A percentile compares a stretch with the other conserved stretches of the same genome.
Evolutionary conservation across 2,797 vertebrate genomes (phyloP).

Genomic region (Pagetopsis macropterus): DNA sequence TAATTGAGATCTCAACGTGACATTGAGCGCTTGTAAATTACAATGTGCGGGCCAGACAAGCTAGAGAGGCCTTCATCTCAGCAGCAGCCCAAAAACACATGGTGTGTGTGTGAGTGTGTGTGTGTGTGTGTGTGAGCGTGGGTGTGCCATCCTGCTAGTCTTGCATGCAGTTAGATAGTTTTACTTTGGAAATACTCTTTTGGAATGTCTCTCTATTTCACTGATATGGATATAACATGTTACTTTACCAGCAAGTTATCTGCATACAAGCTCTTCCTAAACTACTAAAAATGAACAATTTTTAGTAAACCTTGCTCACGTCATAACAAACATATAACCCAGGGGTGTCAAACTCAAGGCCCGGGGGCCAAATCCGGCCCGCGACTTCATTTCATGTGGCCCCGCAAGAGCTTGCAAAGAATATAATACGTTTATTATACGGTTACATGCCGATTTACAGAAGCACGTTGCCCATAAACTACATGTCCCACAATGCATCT

Average conservation of each 20-base stretch:
- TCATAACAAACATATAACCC: conserved; percentile 22
- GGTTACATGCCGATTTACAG: no score
- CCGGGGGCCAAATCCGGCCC: no score
- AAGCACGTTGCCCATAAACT: no score
- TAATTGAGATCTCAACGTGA: conserved; percentile 87
- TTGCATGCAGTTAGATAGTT: conserved; percentile 15
- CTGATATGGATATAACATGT: conserved; percentile 24
- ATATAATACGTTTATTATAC: no score
- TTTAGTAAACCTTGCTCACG: conserved; percentile 11
- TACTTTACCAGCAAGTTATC: conserved; percentile 14
- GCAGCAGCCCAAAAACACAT: conserved; percentile 67
- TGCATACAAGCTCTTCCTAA: conserved; percentile 1
- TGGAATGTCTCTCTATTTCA: conserved; percentile 11
- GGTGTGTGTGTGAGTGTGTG: conserved; percentile 25
- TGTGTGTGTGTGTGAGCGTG: conserved; percentile 21
- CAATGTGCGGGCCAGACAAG: conserved; percentile 80
- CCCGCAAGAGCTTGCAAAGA: no score
- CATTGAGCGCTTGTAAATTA: conserved; percentile 84
- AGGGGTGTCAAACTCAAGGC: no score
- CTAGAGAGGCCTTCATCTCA: conserved; percentile 67
- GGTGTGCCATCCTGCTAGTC: conserved; percentile 18
- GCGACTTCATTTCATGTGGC: no score
- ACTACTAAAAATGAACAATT: conserved; percentile 29
- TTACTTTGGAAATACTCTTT: conserved; percentile 18
- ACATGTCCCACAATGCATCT: no score